These are phyloP conservation scores for Sphaerophoria taeniata DNA, from an alignment of 2,888 invertebrate species.

Conservation along the genomic window DNA sequence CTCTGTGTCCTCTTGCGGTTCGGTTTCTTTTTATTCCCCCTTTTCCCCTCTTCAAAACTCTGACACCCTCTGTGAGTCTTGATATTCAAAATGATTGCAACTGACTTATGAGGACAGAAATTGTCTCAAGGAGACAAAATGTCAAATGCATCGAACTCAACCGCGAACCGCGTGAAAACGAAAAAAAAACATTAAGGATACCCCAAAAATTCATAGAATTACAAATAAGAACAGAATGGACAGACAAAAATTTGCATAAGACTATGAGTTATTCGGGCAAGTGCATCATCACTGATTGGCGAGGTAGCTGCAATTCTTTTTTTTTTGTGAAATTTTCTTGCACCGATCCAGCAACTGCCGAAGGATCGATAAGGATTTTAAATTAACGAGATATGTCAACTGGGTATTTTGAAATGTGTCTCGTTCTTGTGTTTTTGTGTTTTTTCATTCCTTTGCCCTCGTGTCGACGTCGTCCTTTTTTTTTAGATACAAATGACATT, in stretches of 20 bases:
- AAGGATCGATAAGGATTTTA: constrained; percentile 81
- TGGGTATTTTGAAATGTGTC: constrained; percentile 75
- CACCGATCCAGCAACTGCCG: constrained; percentile 64
- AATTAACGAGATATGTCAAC: constrained; percentile 83
- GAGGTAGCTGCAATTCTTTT: background rate
- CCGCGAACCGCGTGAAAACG: no score
- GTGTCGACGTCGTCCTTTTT: constrained; percentile 78
- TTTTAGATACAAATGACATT: constrained; percentile 81
- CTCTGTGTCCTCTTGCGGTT: constrained; percentile 2
- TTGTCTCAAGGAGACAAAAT: constrained; percentile 42
- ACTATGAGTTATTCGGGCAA: constrained; percentile 24
- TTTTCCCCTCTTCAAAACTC: background rate
- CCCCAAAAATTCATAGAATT: constrained; percentile 43
- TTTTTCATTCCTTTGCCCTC: constrained; percentile 58
- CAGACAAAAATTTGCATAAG: constrained; percentile 41
- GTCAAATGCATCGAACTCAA: constrained; percentile 32
- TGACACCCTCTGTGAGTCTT: constrained; percentile 29
- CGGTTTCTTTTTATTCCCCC: background rate
- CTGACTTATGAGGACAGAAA: constrained; percentile 55
- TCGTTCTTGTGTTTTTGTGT: constrained; percentile 14
- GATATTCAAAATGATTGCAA: constrained; percentile 67
- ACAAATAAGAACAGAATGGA: background rate
- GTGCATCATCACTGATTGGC: constrained; percentile 49
- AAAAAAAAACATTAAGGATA: background rate
- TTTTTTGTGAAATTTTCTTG: constrained; percentile 14